Conservation (phyloP, 2,888 invertebrate species). For the Polymixis flavicincta region DNA sequence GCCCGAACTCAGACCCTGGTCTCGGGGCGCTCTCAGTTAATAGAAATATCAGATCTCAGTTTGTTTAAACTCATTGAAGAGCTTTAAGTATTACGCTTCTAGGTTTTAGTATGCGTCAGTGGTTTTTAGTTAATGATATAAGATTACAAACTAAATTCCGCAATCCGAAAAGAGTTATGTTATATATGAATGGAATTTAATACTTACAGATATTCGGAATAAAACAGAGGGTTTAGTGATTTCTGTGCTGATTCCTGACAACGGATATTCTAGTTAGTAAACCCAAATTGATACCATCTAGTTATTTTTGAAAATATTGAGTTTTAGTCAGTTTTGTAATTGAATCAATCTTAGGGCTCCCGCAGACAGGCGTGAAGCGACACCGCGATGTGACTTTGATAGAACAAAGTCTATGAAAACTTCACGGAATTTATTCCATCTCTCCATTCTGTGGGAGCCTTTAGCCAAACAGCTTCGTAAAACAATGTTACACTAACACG, state of each 20-base stretch:
- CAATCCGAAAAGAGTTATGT: conserved; percentile 4
- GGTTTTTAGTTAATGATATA: conserved; percentile 47
- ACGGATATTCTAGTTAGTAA: background rate
- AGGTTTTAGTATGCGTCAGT: conserved; percentile 66
- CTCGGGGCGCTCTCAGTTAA: conserved; percentile 88
- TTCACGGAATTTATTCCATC: background rate
- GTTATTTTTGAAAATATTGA: background rate
- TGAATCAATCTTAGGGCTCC: background rate
- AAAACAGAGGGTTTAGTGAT: conserved; percentile 4
- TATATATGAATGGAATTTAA: conserved; percentile 14
- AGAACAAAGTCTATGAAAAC: background rate
- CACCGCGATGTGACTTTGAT: too few relatives aligned
- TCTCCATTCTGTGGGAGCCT: background rate
- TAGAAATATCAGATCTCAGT: conserved; percentile 86
- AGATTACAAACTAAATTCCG: conserved; percentile 16
- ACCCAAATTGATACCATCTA: background rate
- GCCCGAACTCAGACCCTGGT: conserved; percentile 87
- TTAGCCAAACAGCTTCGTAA: background rate
- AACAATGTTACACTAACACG: conserved; percentile 3
- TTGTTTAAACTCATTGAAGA: conserved; percentile 80
- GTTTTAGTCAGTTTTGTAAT: background rate
- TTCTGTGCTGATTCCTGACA: background rate
- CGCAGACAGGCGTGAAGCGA: too few relatives aligned
- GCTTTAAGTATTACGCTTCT: conserved; percentile 79
- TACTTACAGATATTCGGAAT: conserved; percentile 8